Evolutionary conservation across 1,140 invertebrate species (phyloP), one percentile per base, ranked within the genome.

Genomic region (Thereuonema tuberculata): DNA sequence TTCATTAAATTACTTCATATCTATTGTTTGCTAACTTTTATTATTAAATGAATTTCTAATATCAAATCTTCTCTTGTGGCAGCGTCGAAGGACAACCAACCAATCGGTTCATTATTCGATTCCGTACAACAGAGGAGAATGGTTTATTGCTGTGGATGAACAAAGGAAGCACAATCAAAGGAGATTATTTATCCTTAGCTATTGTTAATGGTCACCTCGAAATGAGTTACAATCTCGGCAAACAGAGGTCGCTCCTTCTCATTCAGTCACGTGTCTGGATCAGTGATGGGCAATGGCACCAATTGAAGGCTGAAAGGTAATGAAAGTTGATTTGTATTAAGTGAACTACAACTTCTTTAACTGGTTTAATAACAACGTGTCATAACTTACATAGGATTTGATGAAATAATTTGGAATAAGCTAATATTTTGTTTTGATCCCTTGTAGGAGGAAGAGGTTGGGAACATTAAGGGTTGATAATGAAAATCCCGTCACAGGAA

Each of bases 211-310:
- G 82, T 24, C 77, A 75, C 65, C 73, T 81, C 1, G 80, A 84
- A 67, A 68, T 84, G 1, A 80, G 78, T 63, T 81, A 79, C 67
- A 83, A 83, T 67, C 72, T 84, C 28, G 82, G 82, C 47, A 79
- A 77, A 65, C 76, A 82, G 64, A 73, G 74, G 23, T 65, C 72
- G 25, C 73, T 81, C 47, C 71, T 79, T 43, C 69, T 77, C 14
- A 72, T 82, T 20, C 71, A 75, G 69, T 82, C 77, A 5, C 65
- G 82, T 79, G 72, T 83, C 67, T 37, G 78, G 66, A 78, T 88
- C 1, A 77, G 82, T 67, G 84, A 89, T 73, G 84, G 83, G 0
- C 69, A 81, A 46, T 87, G 85, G 85, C 86, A 89, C 69, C 80
- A 78, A 21, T 74, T 86, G 2, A 73, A 77, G 5, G 78, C 84